A percentile compares a stretch with the other conserved stretches of the same genome.
These are phyloP conservation scores for Adoxophyes honmai DNA, from an alignment of 1,140 invertebrate species.

Conservation along the genomic window DNA sequence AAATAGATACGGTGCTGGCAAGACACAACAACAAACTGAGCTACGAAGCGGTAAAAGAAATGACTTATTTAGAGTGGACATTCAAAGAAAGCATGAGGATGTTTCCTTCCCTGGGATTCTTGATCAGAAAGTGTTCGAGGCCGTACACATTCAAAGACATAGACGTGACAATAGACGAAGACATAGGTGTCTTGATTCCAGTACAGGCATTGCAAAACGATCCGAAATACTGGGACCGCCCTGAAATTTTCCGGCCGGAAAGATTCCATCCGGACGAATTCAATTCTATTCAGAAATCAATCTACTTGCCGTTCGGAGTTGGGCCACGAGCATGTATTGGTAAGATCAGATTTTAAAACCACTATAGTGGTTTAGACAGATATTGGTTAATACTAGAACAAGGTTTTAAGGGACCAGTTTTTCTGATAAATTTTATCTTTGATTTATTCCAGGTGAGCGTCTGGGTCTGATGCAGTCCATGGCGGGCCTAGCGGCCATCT, in stretches of 20 bases:
- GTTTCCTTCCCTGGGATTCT: slow-evolving; percentile 64
- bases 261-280: slow-evolving; percentile 63
- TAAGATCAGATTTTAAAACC: too few species aligned
- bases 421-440: background rate
- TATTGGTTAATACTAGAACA: too few species aligned
- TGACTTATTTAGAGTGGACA: slow-evolving; percentile 65
- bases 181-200: slow-evolving; percentile 48
- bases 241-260: slow-evolving; percentile 75
- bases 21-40: slow-evolving; percentile 54
- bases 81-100: slow-evolving; percentile 74
- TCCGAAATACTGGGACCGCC: slow-evolving; percentile 68
- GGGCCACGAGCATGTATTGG: slow-evolving; percentile 81
- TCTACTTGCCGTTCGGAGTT: slow-evolving; percentile 58
- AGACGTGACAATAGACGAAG: slow-evolving; percentile 52
- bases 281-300: slow-evolving; percentile 50
- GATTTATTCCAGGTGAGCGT: slow-evolving; percentile 10
- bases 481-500: slow-evolving; percentile 17
- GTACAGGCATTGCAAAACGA: slow-evolving; percentile 71
- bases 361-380: too few species aligned
- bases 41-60: slow-evolving; percentile 69
- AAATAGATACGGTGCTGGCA: slow-evolving; percentile 74
- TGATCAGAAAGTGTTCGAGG: slow-evolving; percentile 56
- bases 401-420: too few species aligned
- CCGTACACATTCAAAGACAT: slow-evolving; percentile 69
- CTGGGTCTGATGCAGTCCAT: slow-evolving; percentile 22